Base-by-base conservation (phyloP, 2,113 vertebrate genomes). In the Grus americana region DNA sequence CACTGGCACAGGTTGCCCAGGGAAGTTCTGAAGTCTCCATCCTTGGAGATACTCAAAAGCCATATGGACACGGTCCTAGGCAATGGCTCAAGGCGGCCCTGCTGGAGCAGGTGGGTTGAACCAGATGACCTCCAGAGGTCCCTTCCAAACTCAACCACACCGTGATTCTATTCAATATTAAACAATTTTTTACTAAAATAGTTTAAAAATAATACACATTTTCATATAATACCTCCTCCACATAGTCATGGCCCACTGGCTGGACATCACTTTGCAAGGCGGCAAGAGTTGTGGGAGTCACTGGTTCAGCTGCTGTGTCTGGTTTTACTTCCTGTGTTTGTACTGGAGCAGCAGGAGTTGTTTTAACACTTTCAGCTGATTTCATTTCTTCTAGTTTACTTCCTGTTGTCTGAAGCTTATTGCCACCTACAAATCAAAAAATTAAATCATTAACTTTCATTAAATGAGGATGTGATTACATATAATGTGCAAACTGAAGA, bases 211-310 rank as follows among this genome's bases (percentile, higher is more conserved):
- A 88, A 9, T 50, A 15, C 2, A 50, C 3, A 22, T 61, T 92
- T 94, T 86, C 21, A 73, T 55, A 93, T 80, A 96, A n/a, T 98
- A 99, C 99, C 98, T 99, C 99, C 70, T 99, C 99, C 50, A 99
- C 99, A 89, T 99, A 99, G 94, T 99, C 99, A 82, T 99, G 99
- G 32, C 99, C 99, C 8, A 99, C 99, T 34, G 99, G 99, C 73
- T 99, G 99, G 34, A 99, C 99, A n/a, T 99, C 99, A 78, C 98
- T 99, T 97, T 99, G 99, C 93, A 99, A 98, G 30, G 98, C 99
- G 79, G 99, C 99, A 76, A 99, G 98, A 59, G 99, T 97, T 3
- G 99, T 98, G 9, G 99, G 96, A 47, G 99, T 98, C 87, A 99
- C 97, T 52, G 99, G 93, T 68, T 99, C 99, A 59, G 98, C 73